A percentile compares a stretch with the other conserved stretches of the same genome.
phyloP scores from a whole-genome alignment of 2,797 vertebrate species.

The Cuculus canorus region DNA sequence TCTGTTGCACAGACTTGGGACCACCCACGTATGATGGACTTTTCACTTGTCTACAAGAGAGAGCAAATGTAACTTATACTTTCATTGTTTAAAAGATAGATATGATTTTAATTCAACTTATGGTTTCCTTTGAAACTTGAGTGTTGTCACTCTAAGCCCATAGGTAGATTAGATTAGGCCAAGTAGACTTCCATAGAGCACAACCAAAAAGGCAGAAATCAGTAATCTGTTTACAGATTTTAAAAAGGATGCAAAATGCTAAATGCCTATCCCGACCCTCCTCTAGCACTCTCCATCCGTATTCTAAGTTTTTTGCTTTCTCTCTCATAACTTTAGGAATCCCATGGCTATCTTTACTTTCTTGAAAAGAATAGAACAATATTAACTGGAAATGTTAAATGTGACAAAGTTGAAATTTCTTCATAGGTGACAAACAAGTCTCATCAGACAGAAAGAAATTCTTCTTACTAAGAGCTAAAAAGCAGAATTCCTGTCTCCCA shows the following conservation, averaged over 20 bases:
- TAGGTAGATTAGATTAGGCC: neutral
- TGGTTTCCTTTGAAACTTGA: neutral
- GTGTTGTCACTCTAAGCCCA: neutral
- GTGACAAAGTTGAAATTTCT: neutral
- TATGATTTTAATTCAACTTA: neutral
- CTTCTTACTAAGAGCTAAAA: neutral
- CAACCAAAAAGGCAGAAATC: neutral
- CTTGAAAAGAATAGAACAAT: neutral
- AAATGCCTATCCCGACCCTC: neutral
- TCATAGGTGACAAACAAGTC: neutral
- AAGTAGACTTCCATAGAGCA: neutral
- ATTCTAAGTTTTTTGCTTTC: neutral
- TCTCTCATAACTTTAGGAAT: neutral
- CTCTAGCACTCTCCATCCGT: neutral
- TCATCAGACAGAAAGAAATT: neutral
- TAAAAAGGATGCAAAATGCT: neutral
- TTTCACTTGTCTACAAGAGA: neutral
- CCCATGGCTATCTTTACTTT: neutral
- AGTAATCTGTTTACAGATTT: neutral
- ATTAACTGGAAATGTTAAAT: neutral
- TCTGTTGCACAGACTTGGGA: neutral
- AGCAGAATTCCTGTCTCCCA: neutral
- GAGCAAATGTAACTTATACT: neutral
- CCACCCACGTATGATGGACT: neutral
- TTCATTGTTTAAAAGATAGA: slow-evolving; percentile 1